Evolutionary conservation across 2,888 invertebrate genomes (phyloP), one percentile per base, ranked within the genome.

Genomic region (Leptinotarsa rubiginosa): DNA sequence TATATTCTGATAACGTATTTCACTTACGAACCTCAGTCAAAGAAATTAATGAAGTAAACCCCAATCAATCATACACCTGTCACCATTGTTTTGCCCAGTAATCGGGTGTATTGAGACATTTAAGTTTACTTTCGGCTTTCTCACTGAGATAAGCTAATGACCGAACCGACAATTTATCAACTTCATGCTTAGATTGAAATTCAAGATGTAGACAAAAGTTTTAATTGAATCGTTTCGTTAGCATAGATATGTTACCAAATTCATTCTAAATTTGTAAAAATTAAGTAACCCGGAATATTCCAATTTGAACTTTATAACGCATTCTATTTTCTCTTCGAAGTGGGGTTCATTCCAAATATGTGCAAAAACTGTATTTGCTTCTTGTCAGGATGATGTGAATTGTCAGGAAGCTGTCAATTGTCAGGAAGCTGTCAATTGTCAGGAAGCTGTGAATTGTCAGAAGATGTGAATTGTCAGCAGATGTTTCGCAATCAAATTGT

Each of bases 31-130:
- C 59, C 69, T 69, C 52, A 22, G 69, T 16, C 20, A 47, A 47
- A 18, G 69, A 56, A 69, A 69, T 69, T 66, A 56, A 72, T 67
- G 65, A 67, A 67, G 72, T 56, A 7, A 20, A 10, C 49, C 7
- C 18, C 52, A 4, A 75, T 75, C 70, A 52, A 69, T 75, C 75
- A 73, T 75, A 70, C 49, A 75, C 75, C 70, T 75, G 75, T 70
- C 75, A 70, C 68, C 70, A 70, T 75, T 75, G 75, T 75, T 75
- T 75, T 75, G 73, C 54, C 47, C 65, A 15, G 31, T 54, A 68
- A 68, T 68, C 54, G 68, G 41, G 52, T 18, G 20, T 69, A 56
- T 69, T 69, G 69, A 69, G 69, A 69, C 69, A 47, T 69, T 69
- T 47, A 47, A 13, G 47, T 69, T 59, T 15, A 47, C 47, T 69